Conservation (phyloP, 2,113 vertebrate genomes). For the Excalfactoria chinensis region DNA sequence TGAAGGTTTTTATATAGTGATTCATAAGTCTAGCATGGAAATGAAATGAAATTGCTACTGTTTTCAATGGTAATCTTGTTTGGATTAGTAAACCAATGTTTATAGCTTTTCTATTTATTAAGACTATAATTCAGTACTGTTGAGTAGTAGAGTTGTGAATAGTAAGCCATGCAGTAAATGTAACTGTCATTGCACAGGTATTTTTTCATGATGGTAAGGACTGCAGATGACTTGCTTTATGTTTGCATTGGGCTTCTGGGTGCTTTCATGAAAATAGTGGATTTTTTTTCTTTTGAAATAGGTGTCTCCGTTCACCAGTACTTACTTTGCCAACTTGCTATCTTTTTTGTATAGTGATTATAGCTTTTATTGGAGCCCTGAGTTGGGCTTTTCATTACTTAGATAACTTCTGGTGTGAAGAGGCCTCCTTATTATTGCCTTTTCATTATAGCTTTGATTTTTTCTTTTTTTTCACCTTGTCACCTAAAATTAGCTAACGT, state of each 20-base stretch:
- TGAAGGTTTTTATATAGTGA: not conserved
- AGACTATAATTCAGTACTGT: not conserved
- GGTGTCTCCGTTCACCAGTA: too few species aligned
- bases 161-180: not conserved
- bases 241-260: not conserved
- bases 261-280: not conserved
- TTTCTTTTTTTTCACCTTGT: not conserved
- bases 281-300: not conserved
- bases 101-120: not conserved
- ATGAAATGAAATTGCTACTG: not conserved
- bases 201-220: not conserved
- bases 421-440: not conserved
- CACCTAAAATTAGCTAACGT: not conserved
- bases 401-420: not conserved
- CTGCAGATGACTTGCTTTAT: not conserved
- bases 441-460: not conserved
- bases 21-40: not conserved
- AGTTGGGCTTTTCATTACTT: not conserved
- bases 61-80: not conserved
- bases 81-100: not conserved
- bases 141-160: not conserved
- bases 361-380: not conserved
- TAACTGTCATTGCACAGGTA: not conserved
- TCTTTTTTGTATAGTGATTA: not conserved
- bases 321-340: not conserved